Base-by-base conservation (phyloP, 2,888 invertebrate genomes). In the Prosopocoilus inquinatus region DNA sequence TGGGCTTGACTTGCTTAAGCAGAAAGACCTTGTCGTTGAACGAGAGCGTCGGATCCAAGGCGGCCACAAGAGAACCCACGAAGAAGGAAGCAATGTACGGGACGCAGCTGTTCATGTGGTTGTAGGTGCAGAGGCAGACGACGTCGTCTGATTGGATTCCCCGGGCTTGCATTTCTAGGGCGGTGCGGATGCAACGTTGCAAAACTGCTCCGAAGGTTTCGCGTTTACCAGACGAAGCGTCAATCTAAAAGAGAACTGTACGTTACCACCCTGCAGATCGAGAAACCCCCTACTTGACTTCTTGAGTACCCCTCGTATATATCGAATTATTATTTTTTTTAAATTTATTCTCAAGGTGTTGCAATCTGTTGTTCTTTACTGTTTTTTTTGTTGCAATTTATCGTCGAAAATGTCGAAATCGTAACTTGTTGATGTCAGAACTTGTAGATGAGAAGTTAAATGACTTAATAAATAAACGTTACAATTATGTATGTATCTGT, bases 1-100 rank as follows among this genome's bases (percentile, higher is more conserved):
- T 63, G 8, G 64, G 64, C 20, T 48, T 57, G 0, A 67, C 65
- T 55, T 67, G 58, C 2, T 58, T 52, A 1, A 72, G 11, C 3
- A 71, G 61, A 52, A 66, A 63, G 15, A 50, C 56, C 4, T 60
- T 64, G 9, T 71, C 68, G 11, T 50, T 36, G 1, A 53, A 39
- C 0, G 67, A 64, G 38, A 72, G 57, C 0, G 60, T 62, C 1
- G 69, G 69, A 55, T 75, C 71, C 11, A 74, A 53, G 9, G 66
- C 66, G 2, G 67, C 65, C 1, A 69, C 55, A 41, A 64, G 68
- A 4, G 69, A 70, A 2, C 82, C 81, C 4, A 80, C 69, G 61
- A 75, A 80, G 2, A 79, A 59, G 0, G 78, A 75, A 1, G 81
- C 80, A 41, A 81, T 75, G 46, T 78, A 73, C 0, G 82, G 80